Conservation (phyloP, 2,113 vertebrate species). For the Microcebus lehilahytsara region DNA sequence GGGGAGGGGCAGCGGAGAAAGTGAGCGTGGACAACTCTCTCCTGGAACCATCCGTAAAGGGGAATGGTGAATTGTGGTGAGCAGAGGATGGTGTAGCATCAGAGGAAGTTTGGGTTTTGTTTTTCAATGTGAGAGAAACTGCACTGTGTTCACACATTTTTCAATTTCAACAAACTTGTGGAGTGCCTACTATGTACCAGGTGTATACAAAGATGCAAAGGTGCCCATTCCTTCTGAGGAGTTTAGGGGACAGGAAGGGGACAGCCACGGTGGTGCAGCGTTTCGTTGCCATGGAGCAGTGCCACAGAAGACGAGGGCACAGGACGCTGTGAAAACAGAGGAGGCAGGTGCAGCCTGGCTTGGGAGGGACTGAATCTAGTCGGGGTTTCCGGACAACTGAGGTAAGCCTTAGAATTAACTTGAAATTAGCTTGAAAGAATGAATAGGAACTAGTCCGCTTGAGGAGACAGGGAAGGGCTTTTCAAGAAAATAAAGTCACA, state of each 20-base stretch:
- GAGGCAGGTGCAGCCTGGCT: neutral
- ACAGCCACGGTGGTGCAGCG: neutral
- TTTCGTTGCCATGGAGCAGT: neutral
- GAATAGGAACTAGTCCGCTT: neutral
- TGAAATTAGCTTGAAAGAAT: neutral
- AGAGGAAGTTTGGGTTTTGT: neutral
- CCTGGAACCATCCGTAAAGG: neutral
- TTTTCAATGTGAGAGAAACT: neutral
- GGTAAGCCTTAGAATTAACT: neutral
- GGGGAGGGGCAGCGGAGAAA: neutral
- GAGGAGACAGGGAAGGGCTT: neutral
- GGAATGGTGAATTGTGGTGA: neutral
- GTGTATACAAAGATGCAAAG: neutral
- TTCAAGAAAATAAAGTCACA: neutral
- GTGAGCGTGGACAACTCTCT: neutral
- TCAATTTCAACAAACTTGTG: neutral
- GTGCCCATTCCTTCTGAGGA: neutral
- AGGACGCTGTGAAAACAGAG: neutral
- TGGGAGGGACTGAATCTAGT: neutral
- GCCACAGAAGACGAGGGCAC: neutral
- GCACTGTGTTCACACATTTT: neutral
- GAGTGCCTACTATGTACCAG: neutral
- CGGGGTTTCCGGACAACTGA: neutral
- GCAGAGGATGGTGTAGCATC: neutral
- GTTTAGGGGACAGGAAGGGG: neutral